phyloP scores from a whole-genome alignment of 2,888 invertebrate genomes.

The Pyralis farinalis region DNA sequence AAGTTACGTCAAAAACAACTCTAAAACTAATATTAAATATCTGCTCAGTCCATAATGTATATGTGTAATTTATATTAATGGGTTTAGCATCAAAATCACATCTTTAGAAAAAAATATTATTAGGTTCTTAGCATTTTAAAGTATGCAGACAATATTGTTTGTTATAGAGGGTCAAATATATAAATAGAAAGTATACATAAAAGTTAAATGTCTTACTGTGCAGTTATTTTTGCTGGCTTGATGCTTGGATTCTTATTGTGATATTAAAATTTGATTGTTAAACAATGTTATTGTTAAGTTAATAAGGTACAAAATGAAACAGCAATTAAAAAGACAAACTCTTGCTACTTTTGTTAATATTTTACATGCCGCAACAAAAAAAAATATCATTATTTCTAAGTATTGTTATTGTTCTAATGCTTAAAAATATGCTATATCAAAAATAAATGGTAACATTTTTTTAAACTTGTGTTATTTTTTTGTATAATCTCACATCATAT shows the following conservation, averaged over 20 bases:
- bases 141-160: too few relatives aligned
- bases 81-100: too few relatives aligned
- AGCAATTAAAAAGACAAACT: not conserved
- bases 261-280: not conserved
- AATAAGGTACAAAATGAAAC: not conserved
- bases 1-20: too few relatives aligned
- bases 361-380: not conserved
- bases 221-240: too few relatives aligned
- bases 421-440: slow-evolving; percentile 6
- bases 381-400: not conserved
- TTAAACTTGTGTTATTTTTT: not conserved
- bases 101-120: too few relatives aligned
- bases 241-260: not conserved
- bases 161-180: too few relatives aligned
- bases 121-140: too few relatives aligned
- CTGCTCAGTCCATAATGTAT: too few relatives aligned
- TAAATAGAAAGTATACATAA: too few relatives aligned
- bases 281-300: not conserved
- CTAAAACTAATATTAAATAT: too few relatives aligned
- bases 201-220: too few relatives aligned
- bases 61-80: too few relatives aligned
- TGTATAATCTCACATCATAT: not conserved
- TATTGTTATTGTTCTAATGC: slow-evolving; percentile 3
- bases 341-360: not conserved
- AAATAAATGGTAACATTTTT: slow-evolving; percentile 3